Evolutionary conservation across 2,113 vertebrate species (phyloP).

Genomic region (Crotalus viridis): DNA sequence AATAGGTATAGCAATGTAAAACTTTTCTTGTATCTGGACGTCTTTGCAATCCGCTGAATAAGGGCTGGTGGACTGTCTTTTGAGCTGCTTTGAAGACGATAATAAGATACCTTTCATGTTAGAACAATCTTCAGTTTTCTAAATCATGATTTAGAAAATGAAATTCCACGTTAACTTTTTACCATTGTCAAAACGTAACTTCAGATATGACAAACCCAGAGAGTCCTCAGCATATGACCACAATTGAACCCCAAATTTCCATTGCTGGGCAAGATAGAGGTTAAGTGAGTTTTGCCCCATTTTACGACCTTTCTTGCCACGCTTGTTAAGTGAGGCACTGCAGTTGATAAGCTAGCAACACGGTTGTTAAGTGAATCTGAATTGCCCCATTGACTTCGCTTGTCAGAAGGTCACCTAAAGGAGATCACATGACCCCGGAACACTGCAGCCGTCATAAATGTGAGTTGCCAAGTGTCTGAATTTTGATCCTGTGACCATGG

Average conservation of each 20-base stretch:
- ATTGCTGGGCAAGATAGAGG: not conserved
- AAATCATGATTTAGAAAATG: conserved; percentile 9
- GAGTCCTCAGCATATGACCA: not conserved
- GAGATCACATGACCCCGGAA: not conserved
- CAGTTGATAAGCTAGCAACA: not conserved
- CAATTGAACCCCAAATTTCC: not conserved
- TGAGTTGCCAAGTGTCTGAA: not conserved
- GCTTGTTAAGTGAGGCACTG: not conserved
- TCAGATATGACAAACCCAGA: not conserved
- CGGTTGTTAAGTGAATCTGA: not conserved
- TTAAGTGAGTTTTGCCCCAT: not conserved
- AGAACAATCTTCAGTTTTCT: conserved; percentile 15
- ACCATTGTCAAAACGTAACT: not conserved
- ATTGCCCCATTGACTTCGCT: not conserved
- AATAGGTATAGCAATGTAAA: conserved; percentile 20
- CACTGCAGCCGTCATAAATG: not conserved
- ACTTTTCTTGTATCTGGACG: not conserved
- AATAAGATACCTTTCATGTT: not conserved
- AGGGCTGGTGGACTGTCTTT: not conserved
- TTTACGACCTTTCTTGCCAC: not conserved
- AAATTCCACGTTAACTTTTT: not conserved
- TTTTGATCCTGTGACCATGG: not conserved
- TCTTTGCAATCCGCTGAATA: not conserved
- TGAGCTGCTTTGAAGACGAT: not conserved
- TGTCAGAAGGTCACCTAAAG: not conserved